Base-by-base conservation (phyloP, 2,797 vertebrate species). In the Xyrichtys novacula region DNA sequence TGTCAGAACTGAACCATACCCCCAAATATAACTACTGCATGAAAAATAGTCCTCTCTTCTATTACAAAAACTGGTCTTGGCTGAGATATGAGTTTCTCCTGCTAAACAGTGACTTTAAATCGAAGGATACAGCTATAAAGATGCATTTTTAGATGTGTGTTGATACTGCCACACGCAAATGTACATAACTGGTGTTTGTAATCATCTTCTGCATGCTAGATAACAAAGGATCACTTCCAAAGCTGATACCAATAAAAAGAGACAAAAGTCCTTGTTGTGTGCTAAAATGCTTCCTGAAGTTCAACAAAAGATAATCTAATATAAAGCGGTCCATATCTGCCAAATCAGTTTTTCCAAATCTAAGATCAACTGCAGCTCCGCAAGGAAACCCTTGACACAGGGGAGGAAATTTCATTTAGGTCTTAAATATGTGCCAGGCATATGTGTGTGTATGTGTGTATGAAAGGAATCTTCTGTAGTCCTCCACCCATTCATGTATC, bases 261-360 rank as follows among this genome's bases (percentile, higher is more conserved):
- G 20, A 40, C 20, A 3, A 6, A 39, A 39, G 23, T 32, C 47
- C 8, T 31, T n/a, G 8, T 47, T 47, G 12, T 20, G 26, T 32
- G 8, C 23, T 28, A 39, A 60, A 48, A 38, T 50, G 15, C 60
- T 29, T 29, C 17, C 36, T 53, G 14, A 43, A n/a, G 15, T 44
- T 34, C 17, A 19, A 17, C 20, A 29, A 6, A 23, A 40, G 26
- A 16, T 32, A 46, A 32, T 44, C n/a, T 11, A 17, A 60, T n/a
- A 7, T 57, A n/a, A 28, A 28, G 22, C 16, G 25, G 22, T 28
- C 12, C 25, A 14, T 43, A 11, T 43, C 12, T 23, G 38, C 20
- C 7, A 55, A 55, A 38, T 65, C 17, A 19, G 26, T 16, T 43
- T 31, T n/a, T 34, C 3, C 23, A 42, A n/a, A 8, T 10, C 6